Percentiles rank a stretch among this genome's conserved stretches.
phyloP scores from a whole-genome alignment of 2,113 vertebrate genomes.

The Gallinago undulata region DNA sequence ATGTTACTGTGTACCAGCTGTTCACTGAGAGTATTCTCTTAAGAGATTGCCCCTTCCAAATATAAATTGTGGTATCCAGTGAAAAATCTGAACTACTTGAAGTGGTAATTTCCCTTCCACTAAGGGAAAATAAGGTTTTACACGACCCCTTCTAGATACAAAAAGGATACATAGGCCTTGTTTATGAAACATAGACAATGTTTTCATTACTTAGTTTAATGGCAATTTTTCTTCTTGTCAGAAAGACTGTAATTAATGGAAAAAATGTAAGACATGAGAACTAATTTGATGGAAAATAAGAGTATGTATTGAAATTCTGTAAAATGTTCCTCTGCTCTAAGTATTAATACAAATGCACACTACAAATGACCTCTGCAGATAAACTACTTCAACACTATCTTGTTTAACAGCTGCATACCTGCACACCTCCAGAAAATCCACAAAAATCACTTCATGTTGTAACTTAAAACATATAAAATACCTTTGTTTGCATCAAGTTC shows the following conservation, averaged over 20 bases:
- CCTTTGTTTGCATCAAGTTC: not conserved
- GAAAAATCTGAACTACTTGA: not conserved
- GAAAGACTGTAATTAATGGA: not conserved
- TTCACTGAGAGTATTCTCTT: not conserved
- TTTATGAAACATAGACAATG: not conserved
- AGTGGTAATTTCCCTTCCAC: not conserved
- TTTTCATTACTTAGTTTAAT: not conserved
- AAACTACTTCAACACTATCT: not conserved
- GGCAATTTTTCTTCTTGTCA: not conserved
- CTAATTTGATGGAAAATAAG: not conserved
- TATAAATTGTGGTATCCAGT: not conserved
- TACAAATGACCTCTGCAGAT: not conserved
- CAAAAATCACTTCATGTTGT: not conserved
- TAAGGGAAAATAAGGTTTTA: not conserved
- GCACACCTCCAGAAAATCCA: not conserved
- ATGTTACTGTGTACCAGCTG: not conserved
- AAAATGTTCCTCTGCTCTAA: not conserved
- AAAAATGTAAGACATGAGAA: not conserved
- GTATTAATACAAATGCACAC: not conserved
- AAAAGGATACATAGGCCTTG: not conserved
- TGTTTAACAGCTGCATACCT: not conserved
- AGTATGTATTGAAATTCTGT: not conserved
- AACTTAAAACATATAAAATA: fast-evolving
- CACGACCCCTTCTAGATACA: not conserved
- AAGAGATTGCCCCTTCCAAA: not conserved